phyloP scores from a whole-genome alignment of 2,888 invertebrate genomes.

The Pandemis corylana region DNA sequence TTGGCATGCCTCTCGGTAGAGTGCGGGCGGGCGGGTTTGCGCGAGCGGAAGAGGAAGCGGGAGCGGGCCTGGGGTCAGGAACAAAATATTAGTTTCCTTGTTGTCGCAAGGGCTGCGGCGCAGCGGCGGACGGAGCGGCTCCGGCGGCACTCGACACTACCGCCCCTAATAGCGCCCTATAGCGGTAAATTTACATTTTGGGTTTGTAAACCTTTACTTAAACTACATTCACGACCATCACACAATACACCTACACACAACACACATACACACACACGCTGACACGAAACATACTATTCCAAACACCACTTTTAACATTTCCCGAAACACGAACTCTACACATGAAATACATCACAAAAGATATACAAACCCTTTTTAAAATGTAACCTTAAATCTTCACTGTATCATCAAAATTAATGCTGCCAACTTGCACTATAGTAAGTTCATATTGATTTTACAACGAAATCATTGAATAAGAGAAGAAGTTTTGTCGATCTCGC shows the following conservation, averaged over 20 bases:
- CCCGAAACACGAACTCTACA: constrained; percentile 47
- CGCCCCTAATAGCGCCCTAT: constrained; percentile 81
- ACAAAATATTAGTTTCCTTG: constrained; percentile 86
- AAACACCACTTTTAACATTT: constrained; percentile 44
- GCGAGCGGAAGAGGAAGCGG: constrained; percentile 62
- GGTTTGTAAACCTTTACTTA: constrained; percentile 85
- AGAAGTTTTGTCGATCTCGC: constrained; percentile 45
- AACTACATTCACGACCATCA: constrained; percentile 58
- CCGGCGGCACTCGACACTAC: constrained; percentile 77
- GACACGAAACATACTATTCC: constrained; percentile 44
- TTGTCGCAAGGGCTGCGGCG: constrained; percentile 85
- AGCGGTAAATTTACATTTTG: constrained; percentile 84
- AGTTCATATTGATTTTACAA: constrained; percentile 62
- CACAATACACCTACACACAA: constrained; percentile 47
- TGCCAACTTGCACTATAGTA: constrained; percentile 78
- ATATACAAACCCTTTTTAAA: constrained; percentile 81
- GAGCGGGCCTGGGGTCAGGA: constrained; percentile 77
- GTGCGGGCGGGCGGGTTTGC: constrained; percentile 72
- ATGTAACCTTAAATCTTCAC: constrained; percentile 67
- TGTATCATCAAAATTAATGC: constrained; percentile 73
- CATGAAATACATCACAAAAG: constrained; percentile 65
- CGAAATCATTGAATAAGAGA: constrained; percentile 54
- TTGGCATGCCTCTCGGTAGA: constrained; percentile 38
- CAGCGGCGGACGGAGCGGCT: constrained; percentile 81
- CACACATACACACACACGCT: constrained; percentile 46